Conservation (phyloP, 2,113 vertebrate species). For the Nerophis lumbriciformis region DNA sequence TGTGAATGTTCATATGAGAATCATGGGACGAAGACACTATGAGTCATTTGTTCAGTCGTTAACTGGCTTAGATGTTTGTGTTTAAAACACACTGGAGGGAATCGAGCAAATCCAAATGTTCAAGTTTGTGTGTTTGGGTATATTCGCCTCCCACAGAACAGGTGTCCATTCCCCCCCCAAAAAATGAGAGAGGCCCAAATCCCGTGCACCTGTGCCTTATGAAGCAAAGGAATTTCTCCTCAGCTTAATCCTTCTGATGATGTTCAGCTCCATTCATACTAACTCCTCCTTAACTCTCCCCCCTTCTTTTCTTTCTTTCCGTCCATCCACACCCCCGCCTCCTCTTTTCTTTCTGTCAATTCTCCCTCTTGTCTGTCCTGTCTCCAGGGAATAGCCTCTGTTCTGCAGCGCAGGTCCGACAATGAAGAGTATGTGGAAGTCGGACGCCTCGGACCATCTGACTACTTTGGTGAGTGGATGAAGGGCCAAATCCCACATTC, state of each 20-base stretch:
- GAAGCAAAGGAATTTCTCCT: constrained; percentile 61
- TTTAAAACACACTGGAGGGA: constrained; percentile 41
- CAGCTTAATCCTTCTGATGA: constrained; percentile 59
- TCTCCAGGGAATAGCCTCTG: constrained; percentile 88
- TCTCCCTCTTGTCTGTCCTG: constrained; percentile 23
- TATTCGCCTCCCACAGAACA: constrained; percentile 37
- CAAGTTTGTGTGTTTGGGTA: constrained; percentile 4
- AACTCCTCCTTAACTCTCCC: constrained; percentile 21
- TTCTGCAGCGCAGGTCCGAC: constrained; percentile 92
- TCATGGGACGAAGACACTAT: constrained; percentile 33
- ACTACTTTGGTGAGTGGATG: constrained; percentile 89
- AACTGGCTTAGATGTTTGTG: constrained; percentile 34
- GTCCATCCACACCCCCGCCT: constrained; percentile 6
- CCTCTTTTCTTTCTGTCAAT: constrained; percentile 19
- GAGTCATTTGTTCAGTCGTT: constrained; percentile 18
- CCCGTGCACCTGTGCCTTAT: constrained; percentile 68
- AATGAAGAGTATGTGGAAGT: constrained; percentile 95
- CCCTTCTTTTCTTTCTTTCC: constrained; percentile 4
- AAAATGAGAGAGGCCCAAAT: constrained; percentile 47
- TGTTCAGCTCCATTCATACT: constrained; percentile 41
- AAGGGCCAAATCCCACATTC: not conserved
- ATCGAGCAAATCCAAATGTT: constrained; percentile 30
- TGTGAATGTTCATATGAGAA: constrained; percentile 23
- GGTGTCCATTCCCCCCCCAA: constrained; percentile 46
- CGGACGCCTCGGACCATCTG: constrained; percentile 90